Evolutionary conservation across 2,888 invertebrate species (phyloP), one percentile per base, ranked within the genome.

Genomic region (Ophioninae sp.): DNA sequence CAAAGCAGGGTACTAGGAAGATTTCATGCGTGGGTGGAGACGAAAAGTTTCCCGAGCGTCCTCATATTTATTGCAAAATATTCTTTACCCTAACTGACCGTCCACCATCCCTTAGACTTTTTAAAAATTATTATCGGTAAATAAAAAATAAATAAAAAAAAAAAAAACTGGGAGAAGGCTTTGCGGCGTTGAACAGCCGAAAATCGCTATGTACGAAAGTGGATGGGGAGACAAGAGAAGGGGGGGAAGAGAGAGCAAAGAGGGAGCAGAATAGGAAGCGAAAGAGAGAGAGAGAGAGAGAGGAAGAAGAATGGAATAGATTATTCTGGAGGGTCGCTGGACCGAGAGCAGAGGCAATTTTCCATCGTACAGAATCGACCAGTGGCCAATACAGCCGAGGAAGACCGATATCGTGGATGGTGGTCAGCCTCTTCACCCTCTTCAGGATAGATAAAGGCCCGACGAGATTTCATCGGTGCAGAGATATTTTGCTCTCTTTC

Each of bases 281-380:
- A 64, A 20, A 62, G 20, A 70, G 57, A 56, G 62, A 67, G 21
- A 61, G 59, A 6, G 50, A 76, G 37, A 8, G n/a, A 21, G 6
- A 39, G 41, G n/a, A 17, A 23, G 62, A 77, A 83, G 83, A 79
- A 80, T 84, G 76, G 85, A 87, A 86, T 87, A 85, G 83, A 87
- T 87, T 87, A 88, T 87, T 72, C 85, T 82, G 81, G 81, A 79
- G 85, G 59, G 78, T 70, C 59, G 56, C 74, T 74, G 41, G 80
- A 74, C 59, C 75, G 20, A 44, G 70, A 78, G 76, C 68, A 57
- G 64, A 80, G 82, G 85, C 86, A 84, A 84, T 84, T 81, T 84
- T 72, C 56, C 67, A 62, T 67, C 50, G 67, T 73, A 39, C 68
- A 79, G 70, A 79, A 79, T 72, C 39, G 78, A 62, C 39, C 70